Evolutionary conservation across 2,113 vertebrate genomes (phyloP).

Genomic region (Chloropsis cyanopogon): DNA sequence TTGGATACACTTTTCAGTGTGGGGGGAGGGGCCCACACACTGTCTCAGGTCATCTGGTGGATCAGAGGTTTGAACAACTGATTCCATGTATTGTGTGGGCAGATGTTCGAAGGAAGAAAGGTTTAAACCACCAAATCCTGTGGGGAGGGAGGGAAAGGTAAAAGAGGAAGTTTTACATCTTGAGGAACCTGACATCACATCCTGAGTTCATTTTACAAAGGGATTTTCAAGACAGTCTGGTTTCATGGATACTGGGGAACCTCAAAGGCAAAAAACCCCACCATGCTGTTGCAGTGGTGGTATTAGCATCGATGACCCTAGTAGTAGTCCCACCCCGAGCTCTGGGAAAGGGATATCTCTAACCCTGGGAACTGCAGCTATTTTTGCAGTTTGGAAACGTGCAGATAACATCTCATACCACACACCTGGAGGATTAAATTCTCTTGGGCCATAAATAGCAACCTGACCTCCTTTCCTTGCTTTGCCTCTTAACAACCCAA

Average conservation of each 20-base stretch:
- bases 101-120: background rate
- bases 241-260: background rate
- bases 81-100: background rate
- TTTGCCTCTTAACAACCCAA: background rate
- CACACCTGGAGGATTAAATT: background rate
- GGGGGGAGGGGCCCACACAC: background rate
- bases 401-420: background rate
- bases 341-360: background rate
- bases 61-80: background rate
- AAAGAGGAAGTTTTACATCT: background rate
- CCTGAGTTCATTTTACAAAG: background rate
- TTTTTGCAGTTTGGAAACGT: background rate
- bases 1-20: background rate
- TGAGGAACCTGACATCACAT: fast-evolving
- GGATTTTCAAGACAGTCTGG: background rate
- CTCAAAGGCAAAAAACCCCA: background rate
- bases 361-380: background rate
- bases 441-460: background rate
- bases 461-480: background rate
- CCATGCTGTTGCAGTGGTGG: background rate
- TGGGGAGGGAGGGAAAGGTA: background rate
- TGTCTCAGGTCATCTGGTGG: background rate
- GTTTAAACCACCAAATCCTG: background rate
- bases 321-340: too few relatives aligned
- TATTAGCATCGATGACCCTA: background rate